These are phyloP conservation scores for Lagocephalus sceleratus DNA, from an alignment of 2,797 vertebrate genomes.

Conservation along the genomic window DNA sequence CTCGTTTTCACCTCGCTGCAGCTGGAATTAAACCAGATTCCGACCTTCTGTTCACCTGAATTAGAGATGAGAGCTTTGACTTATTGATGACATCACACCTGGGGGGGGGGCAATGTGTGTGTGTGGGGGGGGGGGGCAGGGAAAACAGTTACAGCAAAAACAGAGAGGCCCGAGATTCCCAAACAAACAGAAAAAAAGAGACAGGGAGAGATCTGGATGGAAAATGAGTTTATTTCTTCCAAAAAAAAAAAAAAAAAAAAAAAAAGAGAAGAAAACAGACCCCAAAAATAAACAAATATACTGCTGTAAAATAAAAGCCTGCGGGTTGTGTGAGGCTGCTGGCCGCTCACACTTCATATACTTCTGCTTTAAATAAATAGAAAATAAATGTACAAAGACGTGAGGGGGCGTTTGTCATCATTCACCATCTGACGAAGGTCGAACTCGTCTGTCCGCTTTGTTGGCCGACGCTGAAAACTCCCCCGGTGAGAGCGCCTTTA, in stretches of 20 bases:
- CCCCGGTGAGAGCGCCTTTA: conserved; percentile 27
- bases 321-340: conserved; percentile 59
- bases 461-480: conserved; percentile 40
- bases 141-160: no score
- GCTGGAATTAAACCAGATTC: no score
- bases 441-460: conserved; percentile 28
- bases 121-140: no score
- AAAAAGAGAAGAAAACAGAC: conserved; percentile 48
- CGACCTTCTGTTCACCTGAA: no score
- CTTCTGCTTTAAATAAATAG: conserved; percentile 82
- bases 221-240: conserved; percentile 80
- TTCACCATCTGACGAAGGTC: conserved; percentile 38
- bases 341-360: conserved; percentile 76
- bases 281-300: conserved; percentile 69
- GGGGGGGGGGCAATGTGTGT: no score
- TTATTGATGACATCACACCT: no score
- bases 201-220: conserved; percentile 62
- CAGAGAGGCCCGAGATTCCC: no score
- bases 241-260: conserved; percentile 45
- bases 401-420: conserved; percentile 69
- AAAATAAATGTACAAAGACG: conserved; percentile 75
- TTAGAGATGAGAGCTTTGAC: no score
- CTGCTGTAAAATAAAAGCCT: conserved; percentile 76
- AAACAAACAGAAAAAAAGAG: conserved; percentile 19
- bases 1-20: no score